A percentile compares a stretch with the other conserved stretches of the same genome.
These are phyloP conservation scores for Ornithoptera priamus DNA, from an alignment of 2,888 invertebrate genomes.

Conservation along the genomic window DNA sequence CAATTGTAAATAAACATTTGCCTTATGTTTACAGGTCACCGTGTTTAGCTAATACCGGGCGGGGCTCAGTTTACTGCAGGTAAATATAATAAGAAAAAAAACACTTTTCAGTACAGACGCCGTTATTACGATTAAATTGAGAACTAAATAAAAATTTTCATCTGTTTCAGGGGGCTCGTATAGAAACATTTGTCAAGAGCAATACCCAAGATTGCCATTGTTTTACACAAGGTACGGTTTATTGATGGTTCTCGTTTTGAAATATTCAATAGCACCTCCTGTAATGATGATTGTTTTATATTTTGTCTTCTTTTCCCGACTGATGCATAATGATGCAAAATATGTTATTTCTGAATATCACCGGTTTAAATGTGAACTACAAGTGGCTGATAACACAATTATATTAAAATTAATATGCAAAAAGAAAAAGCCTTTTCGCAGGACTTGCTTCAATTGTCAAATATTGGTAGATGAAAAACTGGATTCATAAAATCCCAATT, in stretches of 20 bases:
- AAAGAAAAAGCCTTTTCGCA: too few species aligned
- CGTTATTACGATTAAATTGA: background rate
- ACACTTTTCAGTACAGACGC: background rate
- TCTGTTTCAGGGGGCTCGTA: constrained; percentile 16
- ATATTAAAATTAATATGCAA: too few species aligned
- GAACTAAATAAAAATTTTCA: background rate
- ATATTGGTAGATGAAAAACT: too few species aligned
- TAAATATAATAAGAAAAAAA: constrained; percentile 35
- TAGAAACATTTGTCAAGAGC: constrained; percentile 11
- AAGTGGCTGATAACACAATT: background rate
- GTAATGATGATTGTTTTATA: constrained; percentile 50
- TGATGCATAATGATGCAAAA: constrained; percentile 60
- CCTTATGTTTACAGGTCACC: constrained; percentile 65
- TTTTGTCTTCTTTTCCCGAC: constrained; percentile 78
- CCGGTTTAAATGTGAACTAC: constrained; percentile 21
- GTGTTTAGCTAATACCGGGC: constrained; percentile 62
- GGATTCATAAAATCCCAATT: too few species aligned
- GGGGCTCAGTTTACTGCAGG: constrained; percentile 42
- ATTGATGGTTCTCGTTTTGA: constrained; percentile 1
- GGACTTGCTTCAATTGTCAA: too few species aligned
- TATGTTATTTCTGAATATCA: constrained; percentile 31
- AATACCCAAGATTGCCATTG: constrained; percentile 12
- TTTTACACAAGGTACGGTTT: constrained; percentile 16
- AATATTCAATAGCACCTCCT: constrained; percentile 5
- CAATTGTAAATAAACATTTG: constrained; percentile 25